Base-by-base conservation (phyloP, 1,140 invertebrate species). In the Pseudoatta argentina region DNA sequence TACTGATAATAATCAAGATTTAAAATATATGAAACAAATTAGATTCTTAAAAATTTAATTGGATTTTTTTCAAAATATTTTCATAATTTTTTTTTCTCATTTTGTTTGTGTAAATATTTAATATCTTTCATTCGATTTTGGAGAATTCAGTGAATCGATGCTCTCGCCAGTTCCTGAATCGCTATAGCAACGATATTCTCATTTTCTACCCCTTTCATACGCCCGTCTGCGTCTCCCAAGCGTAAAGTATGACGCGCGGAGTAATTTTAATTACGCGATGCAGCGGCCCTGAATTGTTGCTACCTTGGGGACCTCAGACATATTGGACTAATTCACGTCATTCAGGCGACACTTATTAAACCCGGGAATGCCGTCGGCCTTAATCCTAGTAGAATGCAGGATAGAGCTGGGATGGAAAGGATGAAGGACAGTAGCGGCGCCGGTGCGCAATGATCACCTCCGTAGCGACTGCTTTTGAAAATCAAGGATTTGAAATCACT, bases 261-360 rank as follows among this genome's bases (percentile, higher is more conserved):
- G 91, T 92, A 93, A 93, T 93, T 93, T 93, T 93, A 93, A 93
- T 93, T 93, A 93, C 92, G 86, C 91, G 88, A 91, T 92, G 90
- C 91, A 92, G 87, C 91, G 86, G 85, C 75, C 86, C 89, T 92
- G 89, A 92, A 93, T 91, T 91, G 91, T 93, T 92, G 92, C 89
- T 91, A 86, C 87, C 82, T 55, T 39, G 64, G 86, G 85, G 71
- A 86, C 85, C 88, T 91, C 88, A 91, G 89, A 93, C 91, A 93
- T 92, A 93, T 93, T 92, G 91, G 87, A 93, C 91, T 93, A 93
- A 93, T 92, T 93, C 89, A 91, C 88, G 92, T 93, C 92, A 91
- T 93, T 93, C 88, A 85, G 67, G 81, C 89, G 92, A 93, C 93
- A 93, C 92, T 93, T 93, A 93, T 93, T 93, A 93, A 93, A 92